A percentile compares a stretch with the other conserved stretches of the same genome.
Evolutionary conservation across 2,797 vertebrate species (phyloP).

Genomic region (Pelobates cultripes): DNA sequence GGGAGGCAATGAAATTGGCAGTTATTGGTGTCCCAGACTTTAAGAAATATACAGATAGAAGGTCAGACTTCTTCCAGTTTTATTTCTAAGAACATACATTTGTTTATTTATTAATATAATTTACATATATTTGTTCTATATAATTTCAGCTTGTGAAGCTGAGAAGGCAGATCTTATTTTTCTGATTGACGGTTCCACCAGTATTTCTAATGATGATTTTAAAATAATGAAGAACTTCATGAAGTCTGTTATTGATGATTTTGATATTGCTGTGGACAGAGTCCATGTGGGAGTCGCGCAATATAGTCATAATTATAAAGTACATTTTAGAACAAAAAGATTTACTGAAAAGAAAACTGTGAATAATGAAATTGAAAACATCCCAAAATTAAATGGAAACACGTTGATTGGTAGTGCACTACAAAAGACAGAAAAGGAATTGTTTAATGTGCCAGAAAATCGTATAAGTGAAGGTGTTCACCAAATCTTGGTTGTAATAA

Average conservation of each 20-base stretch:
- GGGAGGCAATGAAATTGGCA: no score
- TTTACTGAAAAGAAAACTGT: conserved; percentile 62
- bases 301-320: conserved; percentile 62
- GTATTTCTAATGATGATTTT: conserved; percentile 72
- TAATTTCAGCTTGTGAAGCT: conserved; percentile 63
- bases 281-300: conserved; percentile 79
- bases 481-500: conserved; percentile 80
- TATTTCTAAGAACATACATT: no score
- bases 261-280: conserved; percentile 72
- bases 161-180: conserved; percentile 79
- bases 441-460: conserved; percentile 5
- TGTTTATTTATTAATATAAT: no score
- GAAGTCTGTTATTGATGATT: conserved; percentile 64
- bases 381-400: conserved; percentile 54
- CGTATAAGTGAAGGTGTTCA: conserved; percentile 50
- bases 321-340: conserved; percentile 75
- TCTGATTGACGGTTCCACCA: conserved; percentile 80
- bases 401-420: conserved; percentile 78
- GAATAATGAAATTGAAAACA: conserved; percentile 58
- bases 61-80: no score
- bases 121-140: neutral
- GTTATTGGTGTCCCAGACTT: no score
- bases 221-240: conserved; percentile 74
- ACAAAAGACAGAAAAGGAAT: neutral
- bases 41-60: no score